Evolutionary conservation across 2,113 vertebrate genomes (phyloP), one percentile per base, ranked within the genome.

Genomic region (Dolichallabes microphthalmus): DNA sequence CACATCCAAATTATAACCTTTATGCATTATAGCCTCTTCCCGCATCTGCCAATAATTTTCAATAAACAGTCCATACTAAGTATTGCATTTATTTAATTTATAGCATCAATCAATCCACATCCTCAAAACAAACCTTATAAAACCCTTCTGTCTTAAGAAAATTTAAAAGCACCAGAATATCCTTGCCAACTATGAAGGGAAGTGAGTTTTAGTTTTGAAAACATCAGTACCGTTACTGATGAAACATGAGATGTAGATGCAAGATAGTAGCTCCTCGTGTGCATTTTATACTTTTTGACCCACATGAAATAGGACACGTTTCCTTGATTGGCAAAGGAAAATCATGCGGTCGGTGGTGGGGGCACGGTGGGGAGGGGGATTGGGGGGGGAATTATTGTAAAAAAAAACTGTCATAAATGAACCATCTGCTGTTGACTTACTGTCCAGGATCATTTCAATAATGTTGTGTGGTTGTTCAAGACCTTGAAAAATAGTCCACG

Each of bases 241-340:
- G 87, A 87, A 80, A 88, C 81, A 86, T 66, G 32, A 85, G 86
- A 61, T 86, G 85, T 85, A 39, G 85, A 61, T 86, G 85, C 85
- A 39, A 64, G 71, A 30, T 30, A 82, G 86, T 53, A 53, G 82
- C 82, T 87, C 86, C 90, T 90, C 88, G 82, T 84, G 88, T 91
- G 87, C 75, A 84, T 74, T 81, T 86, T 87, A 85, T 19, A 17
- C 80, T 90, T 89, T 89, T 83, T 88, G 82, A 88, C 89, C 88
- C 84, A 73, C 84, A 73, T 91, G 90, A 91, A 88, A 90, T 86
- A 92, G 91, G 90, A 93, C 88, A 87, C 91, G 92, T 91, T 93
- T 93, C 90, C 90, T 87, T 88, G 61, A 90, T 85, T 92, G 93
- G 91, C 92, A 90, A 76, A 3, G 61, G 69, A 63, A 77, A 78